Percentiles rank a stretch among this genome's conserved stretches.
phyloP scores from a whole-genome alignment of 2,888 invertebrate species.

The Patella caerulea region DNA sequence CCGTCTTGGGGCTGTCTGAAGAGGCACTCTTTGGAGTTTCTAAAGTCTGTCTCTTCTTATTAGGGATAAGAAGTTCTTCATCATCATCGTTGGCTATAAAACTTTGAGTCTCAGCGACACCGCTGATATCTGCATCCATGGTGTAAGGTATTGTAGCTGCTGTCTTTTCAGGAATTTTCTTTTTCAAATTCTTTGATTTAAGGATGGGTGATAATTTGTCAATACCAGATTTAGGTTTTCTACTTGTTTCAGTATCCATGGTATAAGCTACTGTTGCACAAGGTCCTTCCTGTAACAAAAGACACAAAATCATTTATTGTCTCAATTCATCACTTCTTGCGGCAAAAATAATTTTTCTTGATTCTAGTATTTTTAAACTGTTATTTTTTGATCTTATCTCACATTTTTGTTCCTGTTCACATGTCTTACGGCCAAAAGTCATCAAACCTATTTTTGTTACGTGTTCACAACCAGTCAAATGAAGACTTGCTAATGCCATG shows the following conservation, averaged over 20 bases:
- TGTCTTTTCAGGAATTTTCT: neutral
- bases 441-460: too few species aligned
- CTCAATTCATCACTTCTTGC: too few species aligned
- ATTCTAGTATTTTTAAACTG: too few species aligned
- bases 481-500: too few species aligned
- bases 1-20: neutral
- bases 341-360: too few species aligned
- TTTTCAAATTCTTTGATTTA: neutral
- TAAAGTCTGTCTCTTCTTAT: too few species aligned
- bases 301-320: neutral
- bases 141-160: slow-evolving; percentile 19
- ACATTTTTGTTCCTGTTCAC: too few species aligned
- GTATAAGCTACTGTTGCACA: slow-evolving; percentile 19
- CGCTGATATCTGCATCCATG: slow-evolving; percentile 13
- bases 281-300: neutral
- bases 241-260: slow-evolving; percentile 12
- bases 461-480: too few species aligned
- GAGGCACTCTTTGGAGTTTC: neutral
- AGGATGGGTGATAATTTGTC: too few species aligned
- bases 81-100: neutral
- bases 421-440: too few species aligned
- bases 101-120: slow-evolving; percentile 12
- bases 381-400: too few species aligned
- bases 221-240: neutral
- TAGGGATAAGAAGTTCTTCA: neutral